These are phyloP conservation scores for Ptyas mucosa DNA, from an alignment of 2,113 vertebrate species.

Conservation along the genomic window DNA sequence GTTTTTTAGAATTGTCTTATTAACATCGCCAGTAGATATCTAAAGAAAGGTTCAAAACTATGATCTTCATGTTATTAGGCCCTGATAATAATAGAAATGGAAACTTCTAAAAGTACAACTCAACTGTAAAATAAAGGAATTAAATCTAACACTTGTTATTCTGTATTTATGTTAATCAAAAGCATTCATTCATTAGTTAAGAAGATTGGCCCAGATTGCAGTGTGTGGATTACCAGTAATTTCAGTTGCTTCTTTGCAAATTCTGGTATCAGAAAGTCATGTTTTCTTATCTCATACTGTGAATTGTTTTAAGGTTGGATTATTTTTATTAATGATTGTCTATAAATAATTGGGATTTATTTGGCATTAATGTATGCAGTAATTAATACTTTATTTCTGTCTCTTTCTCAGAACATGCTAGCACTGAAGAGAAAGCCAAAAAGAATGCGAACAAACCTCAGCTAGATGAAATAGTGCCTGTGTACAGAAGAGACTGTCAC, in stretches of 20 bases:
- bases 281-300: background rate
- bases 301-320: background rate
- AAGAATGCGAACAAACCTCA: slow-evolving; percentile 90
- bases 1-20: background rate
- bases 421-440: slow-evolving; percentile 90
- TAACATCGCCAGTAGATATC: background rate
- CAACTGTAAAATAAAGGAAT: background rate
- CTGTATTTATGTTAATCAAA: background rate
- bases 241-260: background rate
- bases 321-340: background rate
- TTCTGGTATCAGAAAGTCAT: background rate
- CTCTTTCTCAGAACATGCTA: slow-evolving; percentile 72
- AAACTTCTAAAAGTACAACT: background rate
- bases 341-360: background rate
- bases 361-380: slow-evolving; percentile 23
- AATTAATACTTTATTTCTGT: slow-evolving; percentile 9
- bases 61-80: background rate
- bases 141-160: background rate
- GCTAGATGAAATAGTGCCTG: slow-evolving; percentile 98
- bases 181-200: background rate
- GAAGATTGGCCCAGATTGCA: background rate
- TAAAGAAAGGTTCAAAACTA: background rate
- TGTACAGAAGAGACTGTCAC: slow-evolving; percentile 98
- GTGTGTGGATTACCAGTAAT: background rate
- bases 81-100: background rate